Evolutionary conservation across 2,888 invertebrate genomes (phyloP).

Genomic region (Diarsia mendica): DNA sequence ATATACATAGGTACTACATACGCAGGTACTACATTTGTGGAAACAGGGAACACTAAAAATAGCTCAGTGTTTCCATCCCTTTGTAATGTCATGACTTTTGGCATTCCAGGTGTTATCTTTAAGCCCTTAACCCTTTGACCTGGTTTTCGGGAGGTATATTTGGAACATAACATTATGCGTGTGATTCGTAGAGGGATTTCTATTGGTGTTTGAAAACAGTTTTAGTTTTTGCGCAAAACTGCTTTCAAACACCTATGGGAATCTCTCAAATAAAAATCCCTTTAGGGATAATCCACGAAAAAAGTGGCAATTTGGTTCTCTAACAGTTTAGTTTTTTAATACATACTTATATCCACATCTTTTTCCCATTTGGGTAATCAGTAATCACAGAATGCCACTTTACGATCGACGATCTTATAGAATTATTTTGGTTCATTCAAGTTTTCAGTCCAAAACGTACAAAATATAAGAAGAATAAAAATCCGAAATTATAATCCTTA

Average conservation of each 20-base stretch:
- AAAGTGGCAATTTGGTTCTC: too few relatives aligned
- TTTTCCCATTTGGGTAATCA: background rate
- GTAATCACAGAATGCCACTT: background rate
- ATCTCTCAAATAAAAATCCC: too few relatives aligned
- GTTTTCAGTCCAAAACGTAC: background rate
- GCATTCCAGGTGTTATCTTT: conserved; percentile 38
- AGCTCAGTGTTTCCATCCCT: conserved; percentile 31
- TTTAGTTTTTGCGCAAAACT: background rate
- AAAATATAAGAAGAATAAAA: background rate
- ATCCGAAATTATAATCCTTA: background rate
- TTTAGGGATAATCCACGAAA: too few relatives aligned
- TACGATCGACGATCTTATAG: background rate
- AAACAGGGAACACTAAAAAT: conserved; percentile 52
- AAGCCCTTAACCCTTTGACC: conserved; percentile 22
- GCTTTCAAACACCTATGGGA: too few relatives aligned
- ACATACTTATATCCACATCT: background rate
- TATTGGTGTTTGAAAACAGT: background rate
- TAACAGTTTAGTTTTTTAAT: background rate
- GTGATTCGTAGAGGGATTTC: conserved; percentile 2
- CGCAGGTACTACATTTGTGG: conserved; percentile 22
- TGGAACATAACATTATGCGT: conserved; percentile 17
- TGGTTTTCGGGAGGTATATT: background rate
- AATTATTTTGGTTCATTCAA: background rate
- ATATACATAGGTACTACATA: background rate
- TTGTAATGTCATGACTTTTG: conserved; percentile 51